Conservation (phyloP, 2,888 invertebrate species). For the Pyralis farinalis region DNA sequence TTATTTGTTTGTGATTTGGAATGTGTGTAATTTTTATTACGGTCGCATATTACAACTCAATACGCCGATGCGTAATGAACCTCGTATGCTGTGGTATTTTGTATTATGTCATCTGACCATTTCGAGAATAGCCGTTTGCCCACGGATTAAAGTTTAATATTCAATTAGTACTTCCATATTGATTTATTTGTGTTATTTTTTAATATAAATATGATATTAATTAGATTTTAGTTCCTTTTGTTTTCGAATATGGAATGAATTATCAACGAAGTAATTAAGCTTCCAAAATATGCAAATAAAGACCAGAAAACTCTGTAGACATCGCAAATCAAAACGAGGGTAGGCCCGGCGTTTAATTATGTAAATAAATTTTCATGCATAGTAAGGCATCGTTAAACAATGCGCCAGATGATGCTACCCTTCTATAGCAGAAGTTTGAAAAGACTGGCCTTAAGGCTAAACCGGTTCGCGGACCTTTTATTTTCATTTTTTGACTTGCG, state of each 20-base stretch:
- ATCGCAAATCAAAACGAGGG: constrained; percentile 69
- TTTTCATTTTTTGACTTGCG: constrained; percentile 38
- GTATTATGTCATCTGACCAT: constrained; percentile 9
- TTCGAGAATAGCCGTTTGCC: constrained; percentile 4
- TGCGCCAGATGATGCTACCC: constrained; percentile 64
- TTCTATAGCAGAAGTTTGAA: constrained; percentile 61
- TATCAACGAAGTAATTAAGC: constrained; percentile 44
- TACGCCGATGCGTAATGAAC: constrained; percentile 5
- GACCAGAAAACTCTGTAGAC: constrained; percentile 61
- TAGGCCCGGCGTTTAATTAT: constrained; percentile 70
- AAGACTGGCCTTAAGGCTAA: constrained; percentile 54
- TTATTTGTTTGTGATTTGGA: too few species aligned
- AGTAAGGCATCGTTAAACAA: constrained; percentile 69
- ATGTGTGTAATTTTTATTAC: constrained; percentile 4
- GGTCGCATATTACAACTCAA: background rate
- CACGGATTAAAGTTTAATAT: too few species aligned
- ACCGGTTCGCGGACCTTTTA: constrained; percentile 45
- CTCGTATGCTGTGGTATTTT: constrained; percentile 4
- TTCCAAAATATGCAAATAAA: constrained; percentile 65
- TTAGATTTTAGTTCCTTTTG: too few species aligned
- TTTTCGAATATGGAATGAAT: too few species aligned
- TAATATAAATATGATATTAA: too few species aligned
- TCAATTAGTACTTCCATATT: background rate
- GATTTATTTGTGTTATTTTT: background rate
- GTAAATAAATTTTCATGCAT: constrained; percentile 76